Evolutionary conservation across 2,113 vertebrate species (phyloP).

Genomic region (Candoia aspera): DNA sequence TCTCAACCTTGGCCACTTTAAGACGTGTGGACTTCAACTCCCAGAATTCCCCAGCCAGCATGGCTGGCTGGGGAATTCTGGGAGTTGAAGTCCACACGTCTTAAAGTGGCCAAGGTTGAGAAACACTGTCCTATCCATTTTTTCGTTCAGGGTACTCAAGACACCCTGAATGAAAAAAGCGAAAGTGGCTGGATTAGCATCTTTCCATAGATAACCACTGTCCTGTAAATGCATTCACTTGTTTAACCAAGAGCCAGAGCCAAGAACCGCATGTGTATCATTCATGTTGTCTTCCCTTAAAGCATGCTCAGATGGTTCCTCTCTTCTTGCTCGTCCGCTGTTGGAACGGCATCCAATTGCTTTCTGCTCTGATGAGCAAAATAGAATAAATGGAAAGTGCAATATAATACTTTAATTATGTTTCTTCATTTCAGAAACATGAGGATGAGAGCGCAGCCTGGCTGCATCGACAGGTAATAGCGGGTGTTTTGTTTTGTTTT

Average conservation of each 20-base stretch:
- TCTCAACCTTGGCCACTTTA: too few species aligned
- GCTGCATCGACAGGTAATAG: slow-evolving; percentile 92
- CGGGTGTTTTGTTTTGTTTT: neutral
- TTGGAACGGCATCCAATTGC: neutral
- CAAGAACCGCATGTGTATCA: neutral
- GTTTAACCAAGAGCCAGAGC: neutral
- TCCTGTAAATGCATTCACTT: neutral
- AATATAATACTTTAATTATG: slow-evolving; percentile 35
- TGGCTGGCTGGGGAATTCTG: too few species aligned
- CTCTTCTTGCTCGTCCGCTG: neutral
- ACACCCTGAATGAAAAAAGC: neutral
- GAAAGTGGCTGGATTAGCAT: neutral
- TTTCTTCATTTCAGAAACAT: slow-evolving; percentile 84
- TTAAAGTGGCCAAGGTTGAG: too few species aligned
- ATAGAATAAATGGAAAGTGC: fast-evolving
- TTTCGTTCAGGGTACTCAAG: too few species aligned
- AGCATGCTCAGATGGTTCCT: neutral
- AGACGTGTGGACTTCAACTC: too few species aligned
- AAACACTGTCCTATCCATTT: too few species aligned
- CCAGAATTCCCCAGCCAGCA: too few species aligned
- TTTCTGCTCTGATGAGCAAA: neutral
- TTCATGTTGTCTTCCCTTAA: neutral
- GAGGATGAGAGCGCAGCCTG: slow-evolving; percentile 94
- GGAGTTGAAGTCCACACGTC: too few species aligned
- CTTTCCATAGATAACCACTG: neutral